phyloP scores from a whole-genome alignment of 2,797 vertebrate species.

The Cetoscarus ocellatus region DNA sequence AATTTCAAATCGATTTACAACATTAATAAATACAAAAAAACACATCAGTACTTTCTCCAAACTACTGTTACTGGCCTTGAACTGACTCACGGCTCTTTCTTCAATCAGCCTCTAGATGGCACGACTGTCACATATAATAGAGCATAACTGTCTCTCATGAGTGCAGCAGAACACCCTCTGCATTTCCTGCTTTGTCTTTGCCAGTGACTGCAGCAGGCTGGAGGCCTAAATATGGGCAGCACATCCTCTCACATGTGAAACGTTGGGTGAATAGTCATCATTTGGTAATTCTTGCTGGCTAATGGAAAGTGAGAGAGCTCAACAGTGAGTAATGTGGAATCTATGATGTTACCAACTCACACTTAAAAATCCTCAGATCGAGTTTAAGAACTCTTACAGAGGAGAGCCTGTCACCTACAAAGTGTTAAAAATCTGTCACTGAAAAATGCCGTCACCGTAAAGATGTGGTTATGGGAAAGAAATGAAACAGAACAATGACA shows the following conservation, averaged over 20 bases:
- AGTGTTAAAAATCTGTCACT: not conserved
- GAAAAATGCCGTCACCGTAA: not conserved
- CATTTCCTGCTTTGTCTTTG: conserved; percentile 52
- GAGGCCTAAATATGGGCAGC: conserved; percentile 73
- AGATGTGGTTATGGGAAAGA: not conserved
- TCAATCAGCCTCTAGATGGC: conserved; percentile 66
- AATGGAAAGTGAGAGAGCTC: conserved; percentile 53
- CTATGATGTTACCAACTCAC: conserved; percentile 24
- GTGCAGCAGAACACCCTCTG: not conserved
- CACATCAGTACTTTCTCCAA: not conserved
- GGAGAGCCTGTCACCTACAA: not conserved
- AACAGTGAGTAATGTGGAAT: conserved; percentile 33
- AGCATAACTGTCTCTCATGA: not conserved
- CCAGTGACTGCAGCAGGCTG: conserved; percentile 18
- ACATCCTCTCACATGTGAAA: conserved; percentile 61
- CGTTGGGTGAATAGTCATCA: conserved; percentile 48
- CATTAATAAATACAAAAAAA: too few relatives aligned
- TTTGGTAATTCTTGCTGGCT: conserved; percentile 38
- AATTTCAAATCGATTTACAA: too few relatives aligned
- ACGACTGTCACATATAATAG: conserved; percentile 17
- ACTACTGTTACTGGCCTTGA: not conserved
- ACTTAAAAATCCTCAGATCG: not conserved
- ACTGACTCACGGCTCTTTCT: not conserved
- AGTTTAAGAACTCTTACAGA: not conserved
- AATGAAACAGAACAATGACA: conserved; percentile 6